Evolutionary conservation across 2,888 invertebrate genomes (phyloP), one percentile per base, ranked within the genome.

Genomic region (Scotopteryx bipunctaria): DNA sequence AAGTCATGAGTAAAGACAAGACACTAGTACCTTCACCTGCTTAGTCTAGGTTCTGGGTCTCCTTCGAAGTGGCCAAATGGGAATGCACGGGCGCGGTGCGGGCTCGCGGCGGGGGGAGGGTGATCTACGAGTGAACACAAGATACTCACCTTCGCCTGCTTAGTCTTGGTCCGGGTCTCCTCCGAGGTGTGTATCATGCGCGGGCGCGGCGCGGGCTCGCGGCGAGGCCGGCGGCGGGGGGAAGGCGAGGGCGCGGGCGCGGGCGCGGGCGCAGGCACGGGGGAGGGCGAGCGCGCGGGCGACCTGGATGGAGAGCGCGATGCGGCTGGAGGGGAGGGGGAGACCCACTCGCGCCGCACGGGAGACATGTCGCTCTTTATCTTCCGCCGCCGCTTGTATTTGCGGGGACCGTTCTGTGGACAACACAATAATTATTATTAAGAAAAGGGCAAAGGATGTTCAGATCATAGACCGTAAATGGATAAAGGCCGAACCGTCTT

Each of bases 351-450:
- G 35, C 66, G 73, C 13, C 57, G 57, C 32, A 57, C 57, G n/a
- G 73, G 64, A 3, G 77, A 67, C 50, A 55, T 60, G 8, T 78
- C 78, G 6, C 66, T 64, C 73, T 95, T 95, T 11, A 95, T 71
- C 81, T 95, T 96, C 63, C 95, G 93, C 44, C 96, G 91, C 0
- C 96, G 92, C 75, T 96, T 96, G 78, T 96, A 96, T 71, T 96
- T 96, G 1, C 96, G 91, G 0, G 94, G 94, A 0, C 94, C 96
- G 33, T 93, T 92, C 92, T 95, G 67, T 5, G 11, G 2, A 49
- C 6, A 8, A 19, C 9, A 29, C n/a, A 27, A 9, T 23, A 29
- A 25, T n/a, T n/a, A n/a, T n/a, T n/a, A n/a, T n/a, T n/a, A n/a
- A n/a, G n/a, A n/a, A n/a, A n/a, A n/a, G n/a, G n/a, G n/a, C n/a